Evolutionary conservation across 2,113 vertebrate species (phyloP).

Genomic region (Phocoena phocoena): DNA sequence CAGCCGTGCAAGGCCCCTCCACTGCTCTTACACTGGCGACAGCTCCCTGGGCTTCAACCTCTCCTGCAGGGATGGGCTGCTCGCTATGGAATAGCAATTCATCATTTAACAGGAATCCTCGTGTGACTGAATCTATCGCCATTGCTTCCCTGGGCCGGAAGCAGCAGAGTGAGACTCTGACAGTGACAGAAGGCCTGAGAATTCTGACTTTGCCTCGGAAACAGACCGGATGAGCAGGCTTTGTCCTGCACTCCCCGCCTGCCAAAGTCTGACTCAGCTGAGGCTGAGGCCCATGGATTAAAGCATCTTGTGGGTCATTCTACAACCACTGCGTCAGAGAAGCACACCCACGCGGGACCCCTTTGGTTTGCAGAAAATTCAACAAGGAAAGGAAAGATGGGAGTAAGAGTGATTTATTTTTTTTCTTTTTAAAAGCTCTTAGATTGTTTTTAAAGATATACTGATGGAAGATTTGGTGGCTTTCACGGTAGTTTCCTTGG

Average conservation of each 20-base stretch:
- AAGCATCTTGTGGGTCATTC: too few relatives aligned
- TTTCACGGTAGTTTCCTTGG: background rate
- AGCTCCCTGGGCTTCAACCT: constrained; percentile 52
- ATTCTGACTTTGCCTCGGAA: constrained; percentile 59
- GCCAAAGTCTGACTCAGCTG: background rate
- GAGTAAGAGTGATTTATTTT: background rate
- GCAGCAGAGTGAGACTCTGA: constrained; percentile 35
- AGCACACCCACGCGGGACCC: rapidly evolving
- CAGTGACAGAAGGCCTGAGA: background rate
- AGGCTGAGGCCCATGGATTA: rapidly evolving
- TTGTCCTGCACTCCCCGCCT: background rate
- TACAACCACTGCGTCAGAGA: too few relatives aligned
- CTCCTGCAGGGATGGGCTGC: background rate
- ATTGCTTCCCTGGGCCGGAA: constrained; percentile 42
- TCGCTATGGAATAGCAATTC: constrained; percentile 16
- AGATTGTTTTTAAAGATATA: background rate
- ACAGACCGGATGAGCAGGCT: background rate
- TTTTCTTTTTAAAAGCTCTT: background rate
- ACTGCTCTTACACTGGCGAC: background rate
- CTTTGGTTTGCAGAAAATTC: background rate
- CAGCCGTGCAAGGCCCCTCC: constrained; percentile 48
- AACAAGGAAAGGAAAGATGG: background rate
- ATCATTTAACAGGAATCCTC: constrained; percentile 55
- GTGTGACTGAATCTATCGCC: constrained; percentile 28
- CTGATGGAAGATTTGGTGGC: background rate